Conservation (phyloP, 2,797 vertebrate genomes). For the Pipistrellus nathusii region DNA sequence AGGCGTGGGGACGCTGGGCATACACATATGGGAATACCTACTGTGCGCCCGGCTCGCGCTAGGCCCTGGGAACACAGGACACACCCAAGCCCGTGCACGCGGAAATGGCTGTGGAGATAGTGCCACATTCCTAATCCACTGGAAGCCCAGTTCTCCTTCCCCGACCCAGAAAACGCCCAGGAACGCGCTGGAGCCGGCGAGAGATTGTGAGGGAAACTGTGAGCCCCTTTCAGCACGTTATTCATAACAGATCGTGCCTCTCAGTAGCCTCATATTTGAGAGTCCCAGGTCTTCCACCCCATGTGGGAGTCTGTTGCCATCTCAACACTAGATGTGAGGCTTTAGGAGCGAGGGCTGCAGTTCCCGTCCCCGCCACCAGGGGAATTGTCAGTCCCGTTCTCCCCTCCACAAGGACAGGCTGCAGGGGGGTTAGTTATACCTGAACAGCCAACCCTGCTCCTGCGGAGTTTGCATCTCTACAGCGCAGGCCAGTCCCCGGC, state of each 20-base stretch:
- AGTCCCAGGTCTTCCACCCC: not conserved
- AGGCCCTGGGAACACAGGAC: fast-evolving
- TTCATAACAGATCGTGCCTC: not conserved
- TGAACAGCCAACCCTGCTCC: fast-evolving
- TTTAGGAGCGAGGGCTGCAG: not conserved
- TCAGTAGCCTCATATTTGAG: not conserved
- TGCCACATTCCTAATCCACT: fast-evolving
- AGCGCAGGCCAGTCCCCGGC: fast-evolving
- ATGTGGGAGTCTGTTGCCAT: fast-evolving
- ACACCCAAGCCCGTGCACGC: fast-evolving
- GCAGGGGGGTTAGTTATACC: too few relatives aligned
- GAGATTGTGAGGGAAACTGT: not conserved
- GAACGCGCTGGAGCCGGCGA: not conserved
- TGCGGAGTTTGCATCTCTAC: not conserved
- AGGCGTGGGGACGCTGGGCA: not conserved
- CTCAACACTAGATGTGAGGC: not conserved
- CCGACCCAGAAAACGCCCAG: not conserved
- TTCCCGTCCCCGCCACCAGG: constrained; percentile 2
- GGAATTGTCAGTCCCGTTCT: fast-evolving
- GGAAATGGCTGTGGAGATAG: fast-evolving
- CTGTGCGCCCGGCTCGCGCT: fast-evolving
- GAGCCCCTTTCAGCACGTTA: not conserved
- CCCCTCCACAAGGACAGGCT: not conserved
- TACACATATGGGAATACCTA: fast-evolving
- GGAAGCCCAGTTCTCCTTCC: not conserved